These are phyloP conservation scores for Nasonia oneida DNA, from an alignment of 2,888 invertebrate genomes.

Conservation along the genomic window DNA sequence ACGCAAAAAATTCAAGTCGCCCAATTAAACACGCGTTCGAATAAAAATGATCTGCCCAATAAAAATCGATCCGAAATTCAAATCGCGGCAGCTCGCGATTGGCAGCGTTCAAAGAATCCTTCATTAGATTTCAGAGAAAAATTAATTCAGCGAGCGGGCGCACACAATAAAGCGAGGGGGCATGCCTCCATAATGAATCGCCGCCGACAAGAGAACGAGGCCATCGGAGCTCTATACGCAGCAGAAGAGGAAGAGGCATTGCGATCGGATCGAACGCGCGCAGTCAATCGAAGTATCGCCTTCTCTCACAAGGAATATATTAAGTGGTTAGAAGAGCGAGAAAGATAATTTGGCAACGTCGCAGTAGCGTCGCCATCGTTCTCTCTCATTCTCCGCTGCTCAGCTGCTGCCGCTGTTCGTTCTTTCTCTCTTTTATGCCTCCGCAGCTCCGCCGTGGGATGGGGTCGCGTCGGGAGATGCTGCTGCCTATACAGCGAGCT, in stretches of 20 bases:
- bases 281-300: conserved; percentile 69
- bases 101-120: conserved; percentile 31
- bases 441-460: conserved; percentile 26
- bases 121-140: conserved; percentile 54
- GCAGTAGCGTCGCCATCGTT: conserved; percentile 68
- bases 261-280: conserved; percentile 62
- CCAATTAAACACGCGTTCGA: background rate
- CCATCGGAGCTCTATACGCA: background rate
- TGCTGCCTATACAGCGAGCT: conserved; percentile 25
- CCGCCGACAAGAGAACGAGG: background rate
- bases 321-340: conserved; percentile 67
- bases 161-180: conserved; percentile 56
- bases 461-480: conserved; percentile 31
- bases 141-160: conserved; percentile 47
- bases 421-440: conserved; percentile 35
- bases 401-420: conserved; percentile 6
- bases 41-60: conserved; percentile 6
- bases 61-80: background rate
- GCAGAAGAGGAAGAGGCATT: conserved; percentile 38
- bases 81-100: background rate
- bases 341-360: conserved; percentile 77
- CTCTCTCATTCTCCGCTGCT: conserved; percentile 23
- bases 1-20: background rate
- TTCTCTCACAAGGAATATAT: conserved; percentile 64
- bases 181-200: conserved; percentile 56